Base-by-base conservation (phyloP, 2,113 vertebrate genomes). In the Zapus hudsonius region DNA sequence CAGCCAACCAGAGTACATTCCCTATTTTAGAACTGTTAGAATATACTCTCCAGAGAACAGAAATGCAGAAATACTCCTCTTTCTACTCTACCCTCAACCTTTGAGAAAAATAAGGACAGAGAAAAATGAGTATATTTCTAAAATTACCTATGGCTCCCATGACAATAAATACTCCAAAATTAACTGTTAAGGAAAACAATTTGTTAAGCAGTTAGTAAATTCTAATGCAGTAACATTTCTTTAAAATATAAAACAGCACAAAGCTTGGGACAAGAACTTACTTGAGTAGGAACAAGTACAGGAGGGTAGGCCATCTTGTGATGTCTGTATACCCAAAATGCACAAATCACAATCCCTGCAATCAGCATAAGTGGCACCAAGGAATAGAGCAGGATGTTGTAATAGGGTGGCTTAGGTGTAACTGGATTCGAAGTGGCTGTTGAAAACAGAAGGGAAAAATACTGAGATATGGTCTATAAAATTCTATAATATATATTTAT, bases 261-360 rank as follows among this genome's bases (percentile, higher is more conserved):
- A 94, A 96, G 15, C 44, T 66, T 17, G 73, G 91, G 0, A 80
- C 13, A 88, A 70, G 3, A 22, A 98, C 98, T 98, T 98, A 99
- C 99, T 97, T 99, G 99, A 92, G 99, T 99, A 92, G 99, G 99
- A 95, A 99, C 99, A 20, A 99, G 99, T 72, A 99, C 99, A 0
- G 99, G 99, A 33, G 99, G 99, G 96, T 99, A 99, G 5, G 99
- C 99, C 97, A 99, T 98, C 96, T 99, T 99, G 98, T 99, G 99
- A 95, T 99, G 99, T 82, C 99, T 98, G 97, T 99, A 99, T 98
- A 99, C 99, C 99, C 99, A 99, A 97, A 99, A 99, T 0, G 99
- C 99, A 95, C 99, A 99, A 91, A 99, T 98, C 86, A 99, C 97
- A 1, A 99, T 99, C 33, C 99, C 99, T 0, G 99, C 99, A 92